These are phyloP conservation scores for Sakesphorus luctuosus DNA, from an alignment of 2,113 vertebrate species.

Conservation along the genomic window DNA sequence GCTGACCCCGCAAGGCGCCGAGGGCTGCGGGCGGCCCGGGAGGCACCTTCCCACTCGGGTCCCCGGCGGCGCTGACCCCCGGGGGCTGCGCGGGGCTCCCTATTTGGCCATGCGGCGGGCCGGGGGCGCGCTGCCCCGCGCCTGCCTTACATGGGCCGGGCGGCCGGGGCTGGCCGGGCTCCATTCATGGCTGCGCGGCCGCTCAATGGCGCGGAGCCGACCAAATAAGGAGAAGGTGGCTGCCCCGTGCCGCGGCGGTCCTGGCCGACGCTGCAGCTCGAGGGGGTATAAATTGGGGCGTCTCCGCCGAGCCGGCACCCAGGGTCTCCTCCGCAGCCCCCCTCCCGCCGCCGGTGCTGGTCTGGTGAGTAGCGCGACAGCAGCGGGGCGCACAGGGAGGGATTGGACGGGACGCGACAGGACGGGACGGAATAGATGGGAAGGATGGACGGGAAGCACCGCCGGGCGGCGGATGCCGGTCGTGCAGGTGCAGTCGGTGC, in stretches of 20 bases:
- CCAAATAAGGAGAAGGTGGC: conserved; percentile 89
- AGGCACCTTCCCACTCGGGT: background rate
- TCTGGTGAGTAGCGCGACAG: conserved; percentile 76
- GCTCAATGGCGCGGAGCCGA: conserved; percentile 75
- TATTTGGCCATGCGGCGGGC: conserved; percentile 76
- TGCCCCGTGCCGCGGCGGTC: conserved; percentile 46
- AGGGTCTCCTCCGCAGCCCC: conserved; percentile 57
- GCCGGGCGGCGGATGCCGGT: no score
- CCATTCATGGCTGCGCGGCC: conserved; percentile 87
- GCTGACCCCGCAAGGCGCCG: background rate
- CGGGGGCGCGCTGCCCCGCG: conserved; percentile 50
- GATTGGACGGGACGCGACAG: rapidly evolving
- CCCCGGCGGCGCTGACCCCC: background rate
- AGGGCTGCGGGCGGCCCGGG: background rate
- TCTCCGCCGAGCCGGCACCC: conserved; percentile 62
- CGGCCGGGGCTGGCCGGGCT: conserved; percentile 67
- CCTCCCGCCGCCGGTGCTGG: conserved; percentile 42
- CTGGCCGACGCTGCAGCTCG: background rate
- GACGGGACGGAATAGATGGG: background rate
- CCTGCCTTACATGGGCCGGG: conserved; percentile 83
- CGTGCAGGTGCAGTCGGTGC: background rate
- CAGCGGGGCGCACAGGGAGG: background rate
- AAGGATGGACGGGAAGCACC: background rate
- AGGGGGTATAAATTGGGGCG: conserved; percentile 73
- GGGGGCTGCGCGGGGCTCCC: conserved; percentile 51